Evolutionary conservation across 2,888 invertebrate species (phyloP), one percentile per base, ranked within the genome.

Genomic region (Eulithis prunata): DNA sequence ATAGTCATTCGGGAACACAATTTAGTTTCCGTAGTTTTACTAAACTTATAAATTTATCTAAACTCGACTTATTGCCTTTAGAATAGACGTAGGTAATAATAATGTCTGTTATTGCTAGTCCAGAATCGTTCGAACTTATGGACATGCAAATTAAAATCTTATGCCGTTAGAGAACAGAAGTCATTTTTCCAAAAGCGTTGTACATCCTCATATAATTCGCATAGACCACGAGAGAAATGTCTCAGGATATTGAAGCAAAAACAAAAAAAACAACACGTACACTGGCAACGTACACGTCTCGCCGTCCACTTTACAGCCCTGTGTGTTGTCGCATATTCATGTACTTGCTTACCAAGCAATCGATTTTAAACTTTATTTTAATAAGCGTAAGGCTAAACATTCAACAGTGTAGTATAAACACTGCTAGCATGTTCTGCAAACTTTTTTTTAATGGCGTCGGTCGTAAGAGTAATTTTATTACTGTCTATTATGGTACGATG

Each of bases 381-480:
- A 3, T 60, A 59, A 59, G 41, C 47, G 3, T 41, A 51, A 58
- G 38, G 38, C 14, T 67, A n/a, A n/a, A 4, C 41, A 8, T 41
- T 43, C 6, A 12, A 32, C 21, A 41, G 41, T 58, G 54, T 38
- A 21, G 4, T 56, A n/a, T 51, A 11, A 28, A 28, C 45, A 45
- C 47, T 73, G 76, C 6, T 32, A 54, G 76, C 74, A 75, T 49
- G 6, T 41, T 41, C 10, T 41, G 41, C 14, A 79, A 79, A 43
- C 10, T 11, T 53, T 53, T 59, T 51, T 43, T 51, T 54, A 38
- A 38, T 58, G 28, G 43, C 28, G 52, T 52, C 32, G 58, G 52
- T 52, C 32, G 58, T 52, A 52, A 28, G 80, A 86, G 83, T 85
- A 84, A 86, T 87, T 87, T 87, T 89, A 88, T 88, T 85, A 53